A percentile compares a stretch with the other conserved stretches of the same genome.
Evolutionary conservation across 2,113 vertebrate genomes (phyloP).

Genomic region (Neofelis nebulosa): DNA sequence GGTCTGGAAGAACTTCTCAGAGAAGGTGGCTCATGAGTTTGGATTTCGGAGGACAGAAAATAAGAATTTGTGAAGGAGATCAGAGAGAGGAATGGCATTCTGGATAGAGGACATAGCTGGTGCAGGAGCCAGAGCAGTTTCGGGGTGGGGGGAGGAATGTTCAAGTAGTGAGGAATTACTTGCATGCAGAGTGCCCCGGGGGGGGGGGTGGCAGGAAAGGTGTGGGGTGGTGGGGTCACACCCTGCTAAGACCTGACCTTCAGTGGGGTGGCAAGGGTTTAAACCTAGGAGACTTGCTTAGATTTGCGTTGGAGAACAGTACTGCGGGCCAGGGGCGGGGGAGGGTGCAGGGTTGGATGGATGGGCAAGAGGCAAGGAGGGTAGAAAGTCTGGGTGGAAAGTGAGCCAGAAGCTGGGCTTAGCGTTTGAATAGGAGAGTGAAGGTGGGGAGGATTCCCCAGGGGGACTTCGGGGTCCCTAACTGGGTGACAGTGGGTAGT

Average conservation of each 20-base stretch:
- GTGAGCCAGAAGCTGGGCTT: not conserved
- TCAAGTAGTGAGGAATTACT: not conserved
- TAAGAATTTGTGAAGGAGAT: not conserved
- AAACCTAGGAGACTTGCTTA: not conserved
- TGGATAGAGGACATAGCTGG: not conserved
- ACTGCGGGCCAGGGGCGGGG: not conserved
- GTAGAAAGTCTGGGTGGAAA: not conserved
- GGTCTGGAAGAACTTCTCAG: not conserved
- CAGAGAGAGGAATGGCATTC: not conserved
- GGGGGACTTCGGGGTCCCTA: not conserved
- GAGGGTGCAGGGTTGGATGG: not conserved
- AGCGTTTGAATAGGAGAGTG: no score
- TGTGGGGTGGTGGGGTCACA: not conserved
- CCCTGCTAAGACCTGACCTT: not conserved
- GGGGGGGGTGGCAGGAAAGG: not conserved
- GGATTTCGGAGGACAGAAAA: not conserved
- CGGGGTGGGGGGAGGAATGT: accelerated
- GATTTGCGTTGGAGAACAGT: not conserved
- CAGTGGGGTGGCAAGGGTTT: not conserved
- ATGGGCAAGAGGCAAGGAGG: not conserved
- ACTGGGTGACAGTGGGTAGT: not conserved
- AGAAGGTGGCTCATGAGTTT: not conserved
- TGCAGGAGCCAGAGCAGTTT: not conserved
- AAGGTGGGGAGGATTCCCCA: no score
- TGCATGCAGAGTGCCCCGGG: accelerated